A percentile compares a stretch with the other conserved stretches of the same genome.
Conservation (phyloP, 2,113 vertebrate species). For the Rostratula benghalensis region DNA sequence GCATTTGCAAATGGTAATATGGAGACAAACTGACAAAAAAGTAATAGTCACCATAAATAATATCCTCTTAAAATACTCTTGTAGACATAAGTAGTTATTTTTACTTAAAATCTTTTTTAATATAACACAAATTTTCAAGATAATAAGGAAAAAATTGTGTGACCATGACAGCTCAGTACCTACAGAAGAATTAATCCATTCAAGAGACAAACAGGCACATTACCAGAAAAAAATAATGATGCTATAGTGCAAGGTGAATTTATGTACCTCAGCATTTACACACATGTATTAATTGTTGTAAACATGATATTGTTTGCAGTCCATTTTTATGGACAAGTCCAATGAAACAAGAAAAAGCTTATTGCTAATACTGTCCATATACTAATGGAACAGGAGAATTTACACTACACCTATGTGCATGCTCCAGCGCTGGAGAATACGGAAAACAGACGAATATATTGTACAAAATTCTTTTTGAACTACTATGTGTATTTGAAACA, state of each 20-base stretch:
- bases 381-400: background rate
- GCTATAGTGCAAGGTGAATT: background rate
- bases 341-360: background rate
- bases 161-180: background rate
- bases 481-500: background rate
- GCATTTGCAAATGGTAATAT: background rate
- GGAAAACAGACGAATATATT: background rate
- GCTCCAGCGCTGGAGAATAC: background rate
- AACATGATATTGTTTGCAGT: background rate
- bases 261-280: background rate
- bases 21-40: background rate
- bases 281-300: background rate
- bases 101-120: background rate
- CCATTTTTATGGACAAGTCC: background rate
- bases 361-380: background rate
- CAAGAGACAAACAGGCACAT: background rate
- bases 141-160: background rate
- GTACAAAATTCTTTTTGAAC: background rate
- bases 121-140: background rate
- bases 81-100: background rate
- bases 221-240: background rate
- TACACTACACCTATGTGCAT: no score
- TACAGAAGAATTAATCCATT: background rate
- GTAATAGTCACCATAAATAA: background rate
- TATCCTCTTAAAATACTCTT: background rate